A percentile compares a stretch with the other conserved stretches of the same genome.
Evolutionary conservation across 2,888 invertebrate species (phyloP).

Genomic region (Bellardia bayeri): DNA sequence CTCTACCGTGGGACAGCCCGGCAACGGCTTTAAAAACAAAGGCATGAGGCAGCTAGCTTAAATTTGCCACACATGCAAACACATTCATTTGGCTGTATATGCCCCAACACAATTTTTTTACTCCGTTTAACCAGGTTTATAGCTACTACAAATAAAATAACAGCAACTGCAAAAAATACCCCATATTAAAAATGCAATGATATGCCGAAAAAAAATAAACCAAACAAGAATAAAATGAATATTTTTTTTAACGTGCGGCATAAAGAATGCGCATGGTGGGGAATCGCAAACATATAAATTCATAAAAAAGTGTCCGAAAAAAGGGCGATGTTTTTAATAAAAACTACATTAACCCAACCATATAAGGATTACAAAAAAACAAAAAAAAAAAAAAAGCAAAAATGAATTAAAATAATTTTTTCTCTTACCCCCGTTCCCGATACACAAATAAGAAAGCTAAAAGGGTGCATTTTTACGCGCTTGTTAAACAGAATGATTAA

Average conservation of each 20-base stretch:
- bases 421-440: not conserved
- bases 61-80: constrained; percentile 46
- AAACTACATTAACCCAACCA: constrained; percentile 72
- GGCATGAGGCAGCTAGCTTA: constrained; percentile 55
- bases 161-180: constrained; percentile 51
- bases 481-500: constrained; percentile 70
- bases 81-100: constrained; percentile 21
- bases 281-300: constrained; percentile 56
- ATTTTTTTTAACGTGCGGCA: constrained; percentile 46
- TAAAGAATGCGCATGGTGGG: constrained; percentile 63
- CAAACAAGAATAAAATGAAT: constrained; percentile 45
- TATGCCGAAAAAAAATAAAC: constrained; percentile 67
- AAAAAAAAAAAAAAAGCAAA: no score
- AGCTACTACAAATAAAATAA: constrained; percentile 51
- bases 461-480: constrained; percentile 76
- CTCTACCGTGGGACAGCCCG: constrained; percentile 50
- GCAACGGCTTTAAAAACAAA: not conserved
- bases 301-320: constrained; percentile 80
- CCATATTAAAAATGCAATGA: constrained; percentile 81
- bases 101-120: constrained; percentile 30
- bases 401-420: constrained; percentile 56
- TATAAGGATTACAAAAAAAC: constrained; percentile 59
- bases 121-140: constrained; percentile 43
- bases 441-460: constrained; percentile 80
- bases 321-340: constrained; percentile 78